Evolutionary conservation across 2,797 vertebrate genomes (phyloP).

Genomic region (Eospalax fontanierii): DNA sequence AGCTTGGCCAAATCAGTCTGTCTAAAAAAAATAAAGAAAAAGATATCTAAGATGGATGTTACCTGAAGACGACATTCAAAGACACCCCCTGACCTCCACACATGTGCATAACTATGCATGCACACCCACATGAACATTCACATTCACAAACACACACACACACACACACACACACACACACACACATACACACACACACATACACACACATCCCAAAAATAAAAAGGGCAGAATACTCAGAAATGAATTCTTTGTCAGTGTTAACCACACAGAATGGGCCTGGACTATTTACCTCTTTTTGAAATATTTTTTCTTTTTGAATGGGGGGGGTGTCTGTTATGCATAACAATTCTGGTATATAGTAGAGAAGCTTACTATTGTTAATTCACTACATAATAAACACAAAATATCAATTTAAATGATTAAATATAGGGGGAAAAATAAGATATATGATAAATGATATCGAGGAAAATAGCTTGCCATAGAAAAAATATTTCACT

Average conservation of each 20-base stretch:
- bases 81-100: not conserved
- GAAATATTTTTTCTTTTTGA: not conserved
- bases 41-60: too few species aligned
- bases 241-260: not conserved
- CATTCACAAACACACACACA: not conserved
- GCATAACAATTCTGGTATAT: not conserved
- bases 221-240: not conserved
- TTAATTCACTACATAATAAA: conserved; percentile 36
- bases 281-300: not conserved
- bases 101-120: not conserved
- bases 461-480: not conserved
- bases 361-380: not conserved
- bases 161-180: not conserved
- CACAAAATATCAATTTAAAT: not conserved
- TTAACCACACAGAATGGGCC: not conserved
- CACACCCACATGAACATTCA: not conserved
- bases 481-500: not conserved
- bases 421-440: not conserved
- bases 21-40: not conserved
- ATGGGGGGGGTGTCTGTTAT: not conserved
- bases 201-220: not conserved
- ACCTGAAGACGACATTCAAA: too few species aligned
- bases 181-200: not conserved
- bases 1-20: not conserved
- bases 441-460: conserved; percentile 33